phyloP scores from a whole-genome alignment of 2,888 invertebrate species.

The Agrotis ipsilon region DNA sequence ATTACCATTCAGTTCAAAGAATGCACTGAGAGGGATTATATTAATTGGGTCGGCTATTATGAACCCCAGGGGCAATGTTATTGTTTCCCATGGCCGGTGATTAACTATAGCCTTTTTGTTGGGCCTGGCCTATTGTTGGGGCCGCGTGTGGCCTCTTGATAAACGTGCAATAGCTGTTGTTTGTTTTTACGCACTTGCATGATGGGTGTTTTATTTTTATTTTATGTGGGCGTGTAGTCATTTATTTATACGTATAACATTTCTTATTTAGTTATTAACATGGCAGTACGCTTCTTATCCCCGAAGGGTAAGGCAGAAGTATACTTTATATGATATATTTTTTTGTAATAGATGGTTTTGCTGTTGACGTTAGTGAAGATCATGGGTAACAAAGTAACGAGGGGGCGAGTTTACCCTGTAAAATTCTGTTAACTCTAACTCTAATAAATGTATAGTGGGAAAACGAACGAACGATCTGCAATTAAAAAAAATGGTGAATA shows the following conservation, averaged over 20 bases:
- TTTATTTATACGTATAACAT: background rate
- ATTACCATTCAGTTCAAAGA: constrained; percentile 54
- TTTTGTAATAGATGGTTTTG: too few relatives aligned
- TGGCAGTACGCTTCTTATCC: too few relatives aligned
- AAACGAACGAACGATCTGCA: too few relatives aligned
- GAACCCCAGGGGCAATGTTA: constrained; percentile 52
- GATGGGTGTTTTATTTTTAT: background rate
- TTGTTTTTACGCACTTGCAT: constrained; percentile 37
- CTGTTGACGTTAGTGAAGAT: too few relatives aligned
- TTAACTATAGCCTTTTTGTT: constrained; percentile 56
- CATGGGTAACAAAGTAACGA: too few relatives aligned
- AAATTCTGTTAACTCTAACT: too few relatives aligned
- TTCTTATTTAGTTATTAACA: too few relatives aligned
- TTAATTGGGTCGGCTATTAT: constrained; percentile 65
- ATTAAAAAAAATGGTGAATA: too few relatives aligned
- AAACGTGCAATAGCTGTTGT: constrained; percentile 56
- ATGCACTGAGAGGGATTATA: constrained; percentile 48
- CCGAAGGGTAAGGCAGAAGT: too few relatives aligned
- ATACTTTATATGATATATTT: too few relatives aligned
- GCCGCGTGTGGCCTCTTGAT: constrained; percentile 59
- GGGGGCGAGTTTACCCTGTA: too few relatives aligned
- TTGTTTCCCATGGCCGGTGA: constrained; percentile 57
- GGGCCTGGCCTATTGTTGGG: constrained; percentile 46
- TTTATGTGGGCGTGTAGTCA: background rate
- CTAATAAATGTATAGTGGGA: too few relatives aligned